phyloP scores from a whole-genome alignment of 2,113 vertebrate genomes.

The Forbesichthys agassizii region DNA sequence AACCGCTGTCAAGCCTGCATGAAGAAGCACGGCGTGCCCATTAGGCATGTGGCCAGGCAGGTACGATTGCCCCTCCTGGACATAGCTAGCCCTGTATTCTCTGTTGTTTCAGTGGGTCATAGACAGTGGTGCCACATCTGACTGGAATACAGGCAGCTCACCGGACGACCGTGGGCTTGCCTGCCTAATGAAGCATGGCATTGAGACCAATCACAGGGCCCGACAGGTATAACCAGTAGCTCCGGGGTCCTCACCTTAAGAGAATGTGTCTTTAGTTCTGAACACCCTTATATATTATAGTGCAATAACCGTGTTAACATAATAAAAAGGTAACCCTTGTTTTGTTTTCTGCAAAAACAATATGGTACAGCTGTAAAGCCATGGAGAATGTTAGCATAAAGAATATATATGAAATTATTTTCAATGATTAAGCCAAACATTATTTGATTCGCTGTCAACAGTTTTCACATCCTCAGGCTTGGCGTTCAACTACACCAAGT shows the following conservation, averaged over 20 bases:
- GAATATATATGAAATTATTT: too few species aligned
- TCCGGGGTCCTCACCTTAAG: constrained; percentile 16
- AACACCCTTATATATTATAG: too few species aligned
- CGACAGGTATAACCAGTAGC: constrained; percentile 86
- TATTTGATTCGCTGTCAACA: too few species aligned
- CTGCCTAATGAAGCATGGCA: constrained; percentile 89
- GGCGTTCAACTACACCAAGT: too few species aligned
- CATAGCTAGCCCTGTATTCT: constrained; percentile 79
- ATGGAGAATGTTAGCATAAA: too few species aligned
- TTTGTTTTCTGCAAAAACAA: too few species aligned
- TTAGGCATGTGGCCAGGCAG: constrained; percentile 93
- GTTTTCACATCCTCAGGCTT: too few species aligned
- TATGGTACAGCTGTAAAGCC: too few species aligned
- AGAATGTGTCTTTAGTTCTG: background rate
- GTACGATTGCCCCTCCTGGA: constrained; percentile 76
- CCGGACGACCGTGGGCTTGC: constrained; percentile 89
- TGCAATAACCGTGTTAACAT: too few species aligned
- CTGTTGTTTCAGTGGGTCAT: constrained; percentile 95
- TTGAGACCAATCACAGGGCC: constrained; percentile 90
- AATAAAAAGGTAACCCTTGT: too few species aligned
- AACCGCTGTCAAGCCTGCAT: constrained; percentile 92
- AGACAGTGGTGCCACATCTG: constrained; percentile 94
- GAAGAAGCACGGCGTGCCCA: constrained; percentile 86
- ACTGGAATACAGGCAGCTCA: constrained; percentile 92
- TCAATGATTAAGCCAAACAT: background rate